Conservation (phyloP, 1,140 invertebrate genomes). For the Teleopsis dalmanni region DNA sequence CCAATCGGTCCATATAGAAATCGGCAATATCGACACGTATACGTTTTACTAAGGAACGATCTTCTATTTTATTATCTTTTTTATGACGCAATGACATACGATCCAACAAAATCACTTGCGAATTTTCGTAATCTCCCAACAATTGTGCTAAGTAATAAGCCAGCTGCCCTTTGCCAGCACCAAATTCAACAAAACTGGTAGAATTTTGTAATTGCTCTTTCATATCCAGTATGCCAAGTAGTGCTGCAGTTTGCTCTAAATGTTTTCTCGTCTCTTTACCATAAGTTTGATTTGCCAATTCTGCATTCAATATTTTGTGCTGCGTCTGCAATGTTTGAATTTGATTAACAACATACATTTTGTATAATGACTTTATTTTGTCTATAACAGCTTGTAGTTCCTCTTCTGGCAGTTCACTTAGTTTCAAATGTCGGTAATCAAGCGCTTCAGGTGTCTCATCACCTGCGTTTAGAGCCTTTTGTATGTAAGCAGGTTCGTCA, state of each 20-base stretch:
- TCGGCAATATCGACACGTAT: slow-evolving; percentile 68
- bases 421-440: slow-evolving; percentile 20
- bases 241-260: slow-evolving; percentile 60
- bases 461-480: slow-evolving; percentile 55
- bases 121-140: slow-evolving; percentile 45
- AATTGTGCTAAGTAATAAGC: slow-evolving; percentile 65
- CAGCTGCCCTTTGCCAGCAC: slow-evolving; percentile 75
- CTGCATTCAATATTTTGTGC: slow-evolving; percentile 48
- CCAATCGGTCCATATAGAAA: slow-evolving; percentile 55
- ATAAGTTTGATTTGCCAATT: slow-evolving; percentile 55
- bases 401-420: slow-evolving; percentile 45
- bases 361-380: slow-evolving; percentile 47
- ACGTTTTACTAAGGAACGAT: slow-evolving; percentile 49
- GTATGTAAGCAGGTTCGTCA: slow-evolving; percentile 50
- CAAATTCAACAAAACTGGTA: slow-evolving; percentile 75
- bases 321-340: slow-evolving; percentile 46
- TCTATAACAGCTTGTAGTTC: slow-evolving; percentile 45
- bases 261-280: slow-evolving; percentile 60
- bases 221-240: slow-evolving; percentile 56
- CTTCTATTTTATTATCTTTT: slow-evolving; percentile 60
- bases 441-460: slow-evolving; percentile 23
- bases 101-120: slow-evolving; percentile 65
- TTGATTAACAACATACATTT: slow-evolving; percentile 34
- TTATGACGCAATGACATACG: slow-evolving; percentile 72
- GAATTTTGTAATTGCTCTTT: slow-evolving; percentile 49